Conservation (phyloP, 2,113 vertebrate genomes). For the Elachura formosa region DNA sequence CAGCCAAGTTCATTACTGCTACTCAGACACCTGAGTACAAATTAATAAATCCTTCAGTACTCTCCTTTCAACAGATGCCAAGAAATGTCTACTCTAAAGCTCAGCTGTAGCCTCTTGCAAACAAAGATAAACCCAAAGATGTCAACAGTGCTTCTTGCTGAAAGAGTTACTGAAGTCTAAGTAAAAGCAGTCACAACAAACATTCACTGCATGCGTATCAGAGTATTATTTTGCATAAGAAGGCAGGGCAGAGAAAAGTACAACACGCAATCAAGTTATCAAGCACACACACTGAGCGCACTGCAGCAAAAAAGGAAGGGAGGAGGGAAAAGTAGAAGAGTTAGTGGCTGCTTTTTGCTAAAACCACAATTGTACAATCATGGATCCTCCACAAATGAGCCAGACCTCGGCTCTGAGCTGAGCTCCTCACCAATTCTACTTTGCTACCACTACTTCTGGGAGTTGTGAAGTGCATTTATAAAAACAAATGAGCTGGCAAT, state of each 20-base stretch:
- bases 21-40: neutral
- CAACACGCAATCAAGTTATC: neutral
- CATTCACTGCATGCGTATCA: neutral
- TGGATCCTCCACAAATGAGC: neutral
- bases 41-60: neutral
- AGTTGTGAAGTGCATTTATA: neutral
- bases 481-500: slow-evolving; percentile 17
- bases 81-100: neutral
- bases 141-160: neutral
- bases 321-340: neutral
- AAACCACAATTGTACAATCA: neutral
- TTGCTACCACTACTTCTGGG: neutral
- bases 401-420: neutral
- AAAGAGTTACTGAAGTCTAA: neutral
- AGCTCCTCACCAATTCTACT: neutral
- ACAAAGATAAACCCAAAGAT: neutral
- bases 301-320: neutral
- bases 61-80: neutral
- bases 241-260: neutral
- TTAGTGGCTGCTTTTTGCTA: slow-evolving; percentile 30
- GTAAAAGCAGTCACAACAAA: neutral
- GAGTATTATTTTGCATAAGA: neutral
- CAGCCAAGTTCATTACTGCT: neutral
- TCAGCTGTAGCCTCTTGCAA: neutral
- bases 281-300: neutral